phyloP scores from a whole-genome alignment of 2,888 invertebrate species.

The Chamaedrilus cognettii region DNA sequence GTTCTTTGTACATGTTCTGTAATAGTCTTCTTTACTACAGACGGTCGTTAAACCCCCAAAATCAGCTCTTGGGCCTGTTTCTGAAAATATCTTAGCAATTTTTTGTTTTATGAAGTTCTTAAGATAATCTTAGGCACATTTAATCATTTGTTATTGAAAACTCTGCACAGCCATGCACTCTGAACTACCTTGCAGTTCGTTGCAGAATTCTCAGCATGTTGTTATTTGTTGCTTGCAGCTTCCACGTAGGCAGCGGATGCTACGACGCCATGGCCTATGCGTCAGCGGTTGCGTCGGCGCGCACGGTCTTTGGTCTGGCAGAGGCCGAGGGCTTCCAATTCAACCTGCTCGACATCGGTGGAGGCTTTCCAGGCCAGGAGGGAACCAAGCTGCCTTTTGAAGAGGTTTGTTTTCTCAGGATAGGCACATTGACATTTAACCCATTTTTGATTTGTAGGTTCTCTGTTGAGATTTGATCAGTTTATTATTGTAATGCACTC shows the following conservation, averaged over 20 bases:
- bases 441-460: too few relatives aligned
- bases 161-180: too few relatives aligned
- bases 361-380: constrained; percentile 81
- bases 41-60: too few relatives aligned
- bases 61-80: too few relatives aligned
- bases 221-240: constrained; percentile 64
- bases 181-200: too few relatives aligned
- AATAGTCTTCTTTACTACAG: too few relatives aligned
- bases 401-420: constrained; percentile 67
- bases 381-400: constrained; percentile 69
- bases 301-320: constrained; percentile 75
- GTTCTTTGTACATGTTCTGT: too few relatives aligned
- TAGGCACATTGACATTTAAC: too few relatives aligned
- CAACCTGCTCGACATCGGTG: constrained; percentile 81
- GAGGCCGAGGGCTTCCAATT: constrained; percentile 75
- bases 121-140: neutral
- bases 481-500: too few relatives aligned
- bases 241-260: constrained; percentile 95
- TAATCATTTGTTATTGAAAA: neutral
- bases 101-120: neutral
- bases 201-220: neutral
- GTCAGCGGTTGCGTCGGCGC: constrained; percentile 75
- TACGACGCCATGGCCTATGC: constrained; percentile 79
- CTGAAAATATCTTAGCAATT: too few relatives aligned
- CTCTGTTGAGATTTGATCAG: too few relatives aligned